A percentile compares a stretch with the other conserved stretches of the same genome.
These are phyloP conservation scores for Lasius fuliginosus DNA, from an alignment of 2,888 invertebrate species.

Conservation along the genomic window DNA sequence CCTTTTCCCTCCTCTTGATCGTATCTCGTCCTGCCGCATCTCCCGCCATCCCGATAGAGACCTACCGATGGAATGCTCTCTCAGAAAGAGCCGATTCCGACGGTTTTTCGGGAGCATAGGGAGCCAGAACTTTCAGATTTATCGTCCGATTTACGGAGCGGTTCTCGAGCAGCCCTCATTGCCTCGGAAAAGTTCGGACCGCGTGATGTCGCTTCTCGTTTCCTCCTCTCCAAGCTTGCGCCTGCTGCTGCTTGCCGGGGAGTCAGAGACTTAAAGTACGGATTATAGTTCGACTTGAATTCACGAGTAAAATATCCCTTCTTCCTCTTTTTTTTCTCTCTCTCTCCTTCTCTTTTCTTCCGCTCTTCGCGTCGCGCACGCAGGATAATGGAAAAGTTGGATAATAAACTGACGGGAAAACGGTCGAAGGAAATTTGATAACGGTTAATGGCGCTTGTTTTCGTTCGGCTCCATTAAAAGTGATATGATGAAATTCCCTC, in stretches of 20 bases:
- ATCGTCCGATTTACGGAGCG: conserved; percentile 71
- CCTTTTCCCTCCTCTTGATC: conserved; percentile 27
- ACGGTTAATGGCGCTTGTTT: conserved; percentile 59
- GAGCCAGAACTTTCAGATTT: conserved; percentile 73
- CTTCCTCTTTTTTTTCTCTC: conserved; percentile 2
- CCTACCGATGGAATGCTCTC: conserved; percentile 37
- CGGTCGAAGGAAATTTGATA: conserved; percentile 61
- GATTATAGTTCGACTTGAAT: conserved; percentile 57
- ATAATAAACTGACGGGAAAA: conserved; percentile 53
- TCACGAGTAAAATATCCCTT: conserved; percentile 60
- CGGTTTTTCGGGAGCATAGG: conserved; percentile 61
- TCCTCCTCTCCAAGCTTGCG: conserved; percentile 38
- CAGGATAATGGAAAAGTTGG: conserved; percentile 72
- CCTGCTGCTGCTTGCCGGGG: conserved; percentile 50
- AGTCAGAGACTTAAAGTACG: conserved; percentile 59
- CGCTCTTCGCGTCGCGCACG: conserved; percentile 29
- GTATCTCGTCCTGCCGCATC: conserved; percentile 47
- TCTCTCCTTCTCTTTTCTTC: conserved; percentile 22
- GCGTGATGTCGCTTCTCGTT: conserved; percentile 61
- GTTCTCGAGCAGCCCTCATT: conserved; percentile 54
- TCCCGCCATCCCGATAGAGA: conserved; percentile 17
- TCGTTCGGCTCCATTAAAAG: conserved; percentile 53
- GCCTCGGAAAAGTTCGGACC: conserved; percentile 65
- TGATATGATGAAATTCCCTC: conserved; percentile 42
- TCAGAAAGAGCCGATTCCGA: conserved; percentile 63